Evolutionary conservation across 2,797 vertebrate genomes (phyloP).

Genomic region (Gouania willdenowi): DNA sequence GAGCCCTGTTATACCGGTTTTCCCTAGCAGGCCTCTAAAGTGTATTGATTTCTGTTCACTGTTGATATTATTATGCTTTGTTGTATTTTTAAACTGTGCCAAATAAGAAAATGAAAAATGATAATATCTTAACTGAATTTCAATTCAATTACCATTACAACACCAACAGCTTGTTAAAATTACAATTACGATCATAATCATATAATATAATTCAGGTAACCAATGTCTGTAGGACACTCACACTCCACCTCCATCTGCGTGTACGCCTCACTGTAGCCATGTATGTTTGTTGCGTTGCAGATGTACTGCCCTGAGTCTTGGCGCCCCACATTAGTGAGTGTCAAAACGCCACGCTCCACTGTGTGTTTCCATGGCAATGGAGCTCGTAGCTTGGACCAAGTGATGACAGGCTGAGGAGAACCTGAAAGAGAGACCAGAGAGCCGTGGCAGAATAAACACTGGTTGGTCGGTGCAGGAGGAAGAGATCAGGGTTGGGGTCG

Average conservation of each 20-base stretch:
- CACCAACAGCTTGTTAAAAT: too few relatives aligned
- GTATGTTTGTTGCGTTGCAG: constrained; percentile 86
- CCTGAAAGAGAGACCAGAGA: constrained; percentile 61
- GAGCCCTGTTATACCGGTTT: too few relatives aligned
- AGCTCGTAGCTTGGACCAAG: constrained; percentile 92
- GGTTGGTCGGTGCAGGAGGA: background rate
- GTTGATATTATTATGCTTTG: too few relatives aligned
- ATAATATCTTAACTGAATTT: too few relatives aligned
- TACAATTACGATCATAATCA: too few relatives aligned
- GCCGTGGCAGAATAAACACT: background rate
- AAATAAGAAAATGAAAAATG: too few relatives aligned
- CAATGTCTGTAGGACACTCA: constrained; percentile 61
- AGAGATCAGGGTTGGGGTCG: too few relatives aligned
- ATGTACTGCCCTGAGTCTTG: constrained; percentile 97
- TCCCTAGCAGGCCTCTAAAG: too few relatives aligned
- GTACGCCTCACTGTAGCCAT: constrained; percentile 81
- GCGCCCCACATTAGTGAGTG: constrained; percentile 83
- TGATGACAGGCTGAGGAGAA: constrained; percentile 78
- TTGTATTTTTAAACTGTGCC: too few relatives aligned
- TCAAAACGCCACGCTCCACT: constrained; percentile 71
- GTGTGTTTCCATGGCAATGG: constrained; percentile 92
- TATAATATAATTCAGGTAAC: too few relatives aligned
- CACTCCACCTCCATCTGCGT: constrained; percentile 88
- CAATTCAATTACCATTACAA: too few relatives aligned
- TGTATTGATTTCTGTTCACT: too few relatives aligned